Evolutionary conservation across 2,797 vertebrate species (phyloP).

Genomic region (Sylvilagus floridanus): DNA sequence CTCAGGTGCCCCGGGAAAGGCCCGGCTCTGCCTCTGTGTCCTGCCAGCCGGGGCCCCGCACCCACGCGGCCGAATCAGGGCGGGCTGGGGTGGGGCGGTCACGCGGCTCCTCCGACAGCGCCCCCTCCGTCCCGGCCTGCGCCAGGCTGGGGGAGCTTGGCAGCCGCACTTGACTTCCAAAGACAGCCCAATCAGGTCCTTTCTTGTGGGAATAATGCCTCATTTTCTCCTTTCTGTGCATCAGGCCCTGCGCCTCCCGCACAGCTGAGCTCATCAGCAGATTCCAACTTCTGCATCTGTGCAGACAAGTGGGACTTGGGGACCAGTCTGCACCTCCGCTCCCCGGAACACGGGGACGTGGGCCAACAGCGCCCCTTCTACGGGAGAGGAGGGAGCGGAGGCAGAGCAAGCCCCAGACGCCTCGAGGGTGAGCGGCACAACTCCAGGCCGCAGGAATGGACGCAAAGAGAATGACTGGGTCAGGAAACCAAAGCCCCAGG

Average conservation of each 20-base stretch:
- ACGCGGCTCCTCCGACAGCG: no score
- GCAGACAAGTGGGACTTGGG: slow-evolving; percentile 74
- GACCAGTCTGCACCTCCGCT: no score
- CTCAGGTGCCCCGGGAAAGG: no score
- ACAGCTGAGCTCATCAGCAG: slow-evolving; percentile 81
- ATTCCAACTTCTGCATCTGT: slow-evolving; percentile 85
- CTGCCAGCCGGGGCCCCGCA: accelerated
- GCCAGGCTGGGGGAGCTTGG: slow-evolving; percentile 53
- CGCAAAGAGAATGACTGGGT: no score
- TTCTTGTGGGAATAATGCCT: slow-evolving; percentile 87
- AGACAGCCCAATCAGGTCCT: slow-evolving; percentile 86
- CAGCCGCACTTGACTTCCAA: slow-evolving; percentile 73
- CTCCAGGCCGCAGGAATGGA: not conserved
- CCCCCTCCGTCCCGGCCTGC: not conserved
- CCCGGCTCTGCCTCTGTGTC: not conserved
- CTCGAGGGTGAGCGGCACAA: not conserved
- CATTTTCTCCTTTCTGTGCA: slow-evolving; percentile 80
- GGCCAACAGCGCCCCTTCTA: not conserved
- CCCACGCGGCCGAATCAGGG: accelerated
- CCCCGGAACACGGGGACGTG: slow-evolving; percentile 42
- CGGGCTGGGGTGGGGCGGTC: no score
- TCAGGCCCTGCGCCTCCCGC: slow-evolving; percentile 56
- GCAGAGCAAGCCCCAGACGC: no score
- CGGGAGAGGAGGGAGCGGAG: not conserved
- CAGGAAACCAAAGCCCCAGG: no score